Evolutionary conservation across 2,113 vertebrate genomes (phyloP).

Genomic region (Poeciliopsis prolifica): DNA sequence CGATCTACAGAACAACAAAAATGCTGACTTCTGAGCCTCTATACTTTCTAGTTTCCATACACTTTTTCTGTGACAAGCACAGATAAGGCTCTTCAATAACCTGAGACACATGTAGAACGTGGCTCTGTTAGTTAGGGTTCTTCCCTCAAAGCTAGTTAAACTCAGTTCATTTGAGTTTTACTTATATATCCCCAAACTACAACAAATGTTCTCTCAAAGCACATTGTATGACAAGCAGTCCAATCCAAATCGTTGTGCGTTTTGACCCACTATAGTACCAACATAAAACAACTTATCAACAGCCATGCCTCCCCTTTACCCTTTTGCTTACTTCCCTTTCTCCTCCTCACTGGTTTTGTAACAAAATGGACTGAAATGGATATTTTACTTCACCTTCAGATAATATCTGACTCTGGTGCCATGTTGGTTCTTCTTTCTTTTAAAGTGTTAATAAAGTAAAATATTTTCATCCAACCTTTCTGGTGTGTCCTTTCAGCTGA

Average conservation of each 20-base stretch:
- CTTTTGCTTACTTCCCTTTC: conserved; percentile 28
- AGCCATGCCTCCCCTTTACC: conserved; percentile 5
- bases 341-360: conserved; percentile 79
- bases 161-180: no score
- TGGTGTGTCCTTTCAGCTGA: conserved; percentile 69
- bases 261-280: conserved; percentile 36
- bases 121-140: no score
- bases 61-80: no score
- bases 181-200: no score
- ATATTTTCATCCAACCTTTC: not conserved
- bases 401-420: not conserved
- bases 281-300: conserved; percentile 53
- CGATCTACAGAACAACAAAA: not conserved
- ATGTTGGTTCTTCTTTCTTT: not conserved
- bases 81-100: no score
- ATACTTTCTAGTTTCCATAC: no score
- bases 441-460: not conserved
- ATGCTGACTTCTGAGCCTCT: no score
- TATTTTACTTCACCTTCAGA: not conserved
- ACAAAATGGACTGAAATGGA: conserved; percentile 55
- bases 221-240: not conserved
- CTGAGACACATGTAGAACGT: no score
- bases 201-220: no score
- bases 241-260: conserved; percentile 42
- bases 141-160: no score